phyloP scores from a whole-genome alignment of 2,888 invertebrate species.

The Thecophora atra region DNA sequence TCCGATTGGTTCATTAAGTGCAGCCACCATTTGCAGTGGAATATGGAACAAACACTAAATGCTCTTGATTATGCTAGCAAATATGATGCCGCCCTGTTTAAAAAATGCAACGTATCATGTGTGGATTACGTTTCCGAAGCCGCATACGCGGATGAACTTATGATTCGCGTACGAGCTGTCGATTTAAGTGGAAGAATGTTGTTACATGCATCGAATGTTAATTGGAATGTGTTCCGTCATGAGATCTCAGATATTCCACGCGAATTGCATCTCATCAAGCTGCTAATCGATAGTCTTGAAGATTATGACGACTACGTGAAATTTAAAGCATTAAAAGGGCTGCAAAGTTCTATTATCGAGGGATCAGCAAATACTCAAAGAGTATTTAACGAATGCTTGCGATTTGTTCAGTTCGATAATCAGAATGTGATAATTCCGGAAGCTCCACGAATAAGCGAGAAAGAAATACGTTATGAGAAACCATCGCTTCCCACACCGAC shows the following conservation, averaged over 20 bases:
- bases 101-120: constrained; percentile 63
- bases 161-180: constrained; percentile 58
- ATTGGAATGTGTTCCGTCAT: constrained; percentile 63
- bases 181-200: constrained; percentile 60
- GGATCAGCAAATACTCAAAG: constrained; percentile 59
- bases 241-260: constrained; percentile 62
- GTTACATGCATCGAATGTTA: constrained; percentile 58
- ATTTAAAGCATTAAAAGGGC: constrained; percentile 59
- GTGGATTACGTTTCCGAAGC: constrained; percentile 57
- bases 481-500: constrained; percentile 51
- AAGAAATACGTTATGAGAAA: constrained; percentile 56
- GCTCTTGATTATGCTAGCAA: constrained; percentile 63
- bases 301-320: constrained; percentile 60
- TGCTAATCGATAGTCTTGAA: constrained; percentile 56
- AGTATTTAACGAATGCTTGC: constrained; percentile 57
- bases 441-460: constrained; percentile 50
- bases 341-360: constrained; percentile 52
- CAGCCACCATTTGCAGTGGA: constrained; percentile 55
- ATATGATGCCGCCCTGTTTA: constrained; percentile 63
- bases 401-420: constrained; percentile 55
- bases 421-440: constrained; percentile 47
- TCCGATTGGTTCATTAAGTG: constrained; percentile 63
- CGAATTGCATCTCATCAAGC: constrained; percentile 58
- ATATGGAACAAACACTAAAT: constrained; percentile 55
- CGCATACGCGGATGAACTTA: constrained; percentile 58